These are phyloP conservation scores for Cinara cedri DNA, from an alignment of 2,888 invertebrate genomes.

Conservation along the genomic window DNA sequence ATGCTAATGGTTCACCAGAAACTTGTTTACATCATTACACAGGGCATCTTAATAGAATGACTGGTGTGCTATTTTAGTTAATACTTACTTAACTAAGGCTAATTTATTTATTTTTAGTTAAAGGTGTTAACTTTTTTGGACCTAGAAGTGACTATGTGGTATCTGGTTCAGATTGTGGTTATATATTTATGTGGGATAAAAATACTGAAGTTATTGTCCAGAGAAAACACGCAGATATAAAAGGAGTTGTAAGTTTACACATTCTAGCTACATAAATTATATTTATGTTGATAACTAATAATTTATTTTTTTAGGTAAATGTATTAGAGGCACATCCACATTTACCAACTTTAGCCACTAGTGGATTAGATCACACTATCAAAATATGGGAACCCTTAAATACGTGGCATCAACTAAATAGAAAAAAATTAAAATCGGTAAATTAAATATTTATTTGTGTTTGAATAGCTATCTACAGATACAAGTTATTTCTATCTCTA, in stretches of 20 bases:
- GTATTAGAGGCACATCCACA: conserved; percentile 90
- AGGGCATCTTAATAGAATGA: conserved; percentile 76
- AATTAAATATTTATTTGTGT: conserved; percentile 2
- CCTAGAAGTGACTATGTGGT: conserved; percentile 87
- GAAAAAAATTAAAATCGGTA: conserved; percentile 59
- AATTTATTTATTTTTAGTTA: conserved; percentile 67
- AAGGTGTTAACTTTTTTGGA: conserved; percentile 93
- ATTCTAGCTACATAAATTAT: conserved; percentile 5
- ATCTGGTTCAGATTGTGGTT: conserved; percentile 92
- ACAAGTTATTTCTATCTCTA: too few species aligned
- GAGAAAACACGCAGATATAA: conserved; percentile 80
- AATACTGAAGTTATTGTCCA: conserved; percentile 87
- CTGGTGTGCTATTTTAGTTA: conserved; percentile 63
- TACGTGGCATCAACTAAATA: conserved; percentile 62
- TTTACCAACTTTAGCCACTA: conserved; percentile 85
- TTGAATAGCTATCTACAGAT: too few species aligned
- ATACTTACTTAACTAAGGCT: background rate
- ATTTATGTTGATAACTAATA: conserved; percentile 32
- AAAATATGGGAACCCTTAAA: conserved; percentile 88
- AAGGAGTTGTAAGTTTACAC: conserved; percentile 76
- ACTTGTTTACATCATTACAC: conserved; percentile 67
- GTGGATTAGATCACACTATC: conserved; percentile 88
- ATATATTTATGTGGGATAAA: conserved; percentile 87
- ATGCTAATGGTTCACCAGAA: conserved; percentile 68
- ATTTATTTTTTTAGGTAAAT: conserved; percentile 72